Conservation (phyloP, 1,140 invertebrate species). For the Meloidogyne floridensis region DNA sequence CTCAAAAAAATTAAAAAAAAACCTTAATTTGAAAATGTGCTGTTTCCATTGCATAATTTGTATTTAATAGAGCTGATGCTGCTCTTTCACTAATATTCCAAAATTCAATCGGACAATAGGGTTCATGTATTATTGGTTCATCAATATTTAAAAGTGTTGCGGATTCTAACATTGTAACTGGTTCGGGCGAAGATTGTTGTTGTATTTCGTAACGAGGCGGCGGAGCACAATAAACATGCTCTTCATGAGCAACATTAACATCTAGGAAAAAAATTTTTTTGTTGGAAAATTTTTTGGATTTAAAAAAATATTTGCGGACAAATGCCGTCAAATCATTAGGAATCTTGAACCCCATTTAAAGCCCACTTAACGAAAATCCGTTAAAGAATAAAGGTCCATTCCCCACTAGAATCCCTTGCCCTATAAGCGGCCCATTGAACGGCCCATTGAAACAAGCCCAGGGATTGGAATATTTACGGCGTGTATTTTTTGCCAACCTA, state of each 20-base stretch:
- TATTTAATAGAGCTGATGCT: background rate
- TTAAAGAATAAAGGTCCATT: no score
- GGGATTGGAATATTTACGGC: no score
- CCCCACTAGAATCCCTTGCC: no score
- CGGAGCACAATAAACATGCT: background rate
- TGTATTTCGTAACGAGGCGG: background rate
- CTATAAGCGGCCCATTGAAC: no score
- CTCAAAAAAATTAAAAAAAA: background rate
- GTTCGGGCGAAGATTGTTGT: background rate
- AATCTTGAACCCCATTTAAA: no score
- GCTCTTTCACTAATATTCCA: slow-evolving; percentile 15
- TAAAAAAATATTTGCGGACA: no score
- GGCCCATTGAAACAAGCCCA: no score
- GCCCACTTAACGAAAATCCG: no score
- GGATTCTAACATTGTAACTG: background rate
- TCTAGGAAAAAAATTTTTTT: background rate
- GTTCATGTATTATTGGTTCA: background rate
- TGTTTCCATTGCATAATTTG: slow-evolving; percentile 13
- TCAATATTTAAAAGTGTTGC: background rate
- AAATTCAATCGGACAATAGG: slow-evolving; percentile 3
- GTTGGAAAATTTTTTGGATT: no score
- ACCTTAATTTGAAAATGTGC: slow-evolving; percentile 10
- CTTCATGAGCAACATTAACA: background rate
- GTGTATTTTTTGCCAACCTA: no score
- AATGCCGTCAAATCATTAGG: no score